Evolutionary conservation across 2,888 invertebrate genomes (phyloP), one percentile per base, ranked within the genome.

Genomic region (Papilio demoleus): DNA sequence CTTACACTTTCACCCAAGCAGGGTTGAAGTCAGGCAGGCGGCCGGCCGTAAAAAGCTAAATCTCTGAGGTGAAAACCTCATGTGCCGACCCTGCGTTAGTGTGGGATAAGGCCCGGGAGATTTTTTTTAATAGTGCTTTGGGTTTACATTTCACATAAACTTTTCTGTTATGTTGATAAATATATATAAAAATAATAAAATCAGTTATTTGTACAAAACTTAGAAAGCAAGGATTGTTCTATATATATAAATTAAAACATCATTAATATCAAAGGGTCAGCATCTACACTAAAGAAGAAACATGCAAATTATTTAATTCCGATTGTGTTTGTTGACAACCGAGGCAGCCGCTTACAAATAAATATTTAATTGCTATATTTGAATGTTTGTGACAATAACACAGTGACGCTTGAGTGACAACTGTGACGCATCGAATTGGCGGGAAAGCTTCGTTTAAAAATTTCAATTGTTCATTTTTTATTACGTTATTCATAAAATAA

Each of bases 291-390:
- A 62, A 47, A 53, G 47, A 65, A 38, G 63, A 40, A 47, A 63
- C 70, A 74, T 74, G 72, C 68, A 76, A 74, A 75, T 73, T 66
- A 62, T 47, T 56, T 67, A 36, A 64, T 68, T 68, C 56, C 24
- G 69, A 47, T 65, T 61, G 53, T 74, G 68, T 70, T 71, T 70
- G 75, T 60, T 71, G 74, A 74, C 72, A 71, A 59, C 62, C 77
- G 75, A 74, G 73, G 69, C 67, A 14, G 42, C n/a, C 17, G 60
- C 47, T 70, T 75, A 77, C 71, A 75, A 77, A 75, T 76, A 66
- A 59, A 67, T 70, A 31, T 70, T 70, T 68, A 69, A 67, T 70
- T 72, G 70, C 36, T 42, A 69, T 34, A 68, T 63, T 63, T 45
- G 50, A 58, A 70, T 64, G 53, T 61, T 50, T 62, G 60, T 36